Conservation (phyloP, 2,797 vertebrate genomes). For the Echiichthys vipera region DNA sequence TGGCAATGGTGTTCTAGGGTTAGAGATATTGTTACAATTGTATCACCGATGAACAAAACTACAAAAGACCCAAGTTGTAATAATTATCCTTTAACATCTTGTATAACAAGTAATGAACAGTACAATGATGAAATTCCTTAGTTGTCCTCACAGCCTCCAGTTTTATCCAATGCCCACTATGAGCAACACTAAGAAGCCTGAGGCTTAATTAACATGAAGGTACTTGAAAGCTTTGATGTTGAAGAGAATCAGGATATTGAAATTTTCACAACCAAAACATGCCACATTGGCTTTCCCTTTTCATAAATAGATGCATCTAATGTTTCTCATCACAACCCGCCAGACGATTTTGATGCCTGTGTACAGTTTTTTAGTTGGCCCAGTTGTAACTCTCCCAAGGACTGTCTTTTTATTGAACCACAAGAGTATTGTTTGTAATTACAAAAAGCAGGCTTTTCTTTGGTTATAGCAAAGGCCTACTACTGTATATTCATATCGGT, state of each 20-base stretch:
- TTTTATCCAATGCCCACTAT: conserved; percentile 6
- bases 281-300: conserved; percentile 20
- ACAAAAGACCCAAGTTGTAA: neutral
- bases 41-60: neutral
- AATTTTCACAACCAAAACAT: conserved; percentile 29
- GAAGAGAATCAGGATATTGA: conserved; percentile 40
- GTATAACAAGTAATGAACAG: neutral
- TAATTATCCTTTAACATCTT: neutral
- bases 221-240: conserved; percentile 40
- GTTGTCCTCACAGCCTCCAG: conserved; percentile 6
- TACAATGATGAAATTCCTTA: neutral
- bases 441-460: conserved; percentile 70
- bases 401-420: conserved; percentile 65
- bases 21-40: neutral
- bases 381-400: conserved; percentile 51
- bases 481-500: conserved; percentile 72
- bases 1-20: no score
- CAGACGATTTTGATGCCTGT: conserved; percentile 36
- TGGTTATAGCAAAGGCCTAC: conserved; percentile 74
- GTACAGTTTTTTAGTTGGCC: conserved; percentile 33
- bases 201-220: conserved; percentile 41
- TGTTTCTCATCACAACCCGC: conserved; percentile 34
- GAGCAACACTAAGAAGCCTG: neutral
- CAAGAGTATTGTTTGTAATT: conserved; percentile 68
- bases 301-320: conserved; percentile 51